A percentile compares a stretch with the other conserved stretches of the same genome.
These are phyloP conservation scores for Drosophila rhopaloa DNA, from an alignment of 1,140 invertebrate genomes.

Conservation along the genomic window DNA sequence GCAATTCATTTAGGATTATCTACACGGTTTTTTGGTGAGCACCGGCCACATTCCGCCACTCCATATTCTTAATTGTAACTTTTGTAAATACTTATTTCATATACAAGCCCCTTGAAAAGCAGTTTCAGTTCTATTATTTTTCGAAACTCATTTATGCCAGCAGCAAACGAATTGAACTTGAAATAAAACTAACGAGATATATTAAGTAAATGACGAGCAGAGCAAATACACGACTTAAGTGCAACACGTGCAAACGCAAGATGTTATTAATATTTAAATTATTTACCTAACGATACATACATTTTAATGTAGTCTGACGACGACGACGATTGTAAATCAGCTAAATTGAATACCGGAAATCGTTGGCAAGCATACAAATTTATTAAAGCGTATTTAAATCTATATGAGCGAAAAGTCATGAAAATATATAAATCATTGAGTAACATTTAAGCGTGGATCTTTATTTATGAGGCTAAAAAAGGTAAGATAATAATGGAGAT, in stretches of 20 bases:
- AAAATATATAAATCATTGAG: slow-evolving; percentile 78
- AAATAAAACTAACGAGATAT: slow-evolving; percentile 43
- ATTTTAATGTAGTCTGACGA: slow-evolving; percentile 65
- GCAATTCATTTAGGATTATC: slow-evolving; percentile 58
- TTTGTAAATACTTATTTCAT: slow-evolving; percentile 73
- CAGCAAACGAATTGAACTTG: slow-evolving; percentile 56
- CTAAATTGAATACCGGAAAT: slow-evolving; percentile 61
- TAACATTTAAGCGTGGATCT: slow-evolving; percentile 42
- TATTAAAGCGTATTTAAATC: slow-evolving; percentile 78
- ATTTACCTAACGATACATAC: slow-evolving; percentile 73
- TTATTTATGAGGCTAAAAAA: background rate
- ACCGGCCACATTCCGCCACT: slow-evolving; percentile 62
- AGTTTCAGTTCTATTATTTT: slow-evolving; percentile 25
- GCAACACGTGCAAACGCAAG: slow-evolving; percentile 36
- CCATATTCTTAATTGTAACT: slow-evolving; percentile 54
- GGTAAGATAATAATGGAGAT: background rate
- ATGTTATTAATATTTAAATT: slow-evolving; percentile 80
- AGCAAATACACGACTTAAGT: slow-evolving; percentile 28
- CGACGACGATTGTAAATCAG: slow-evolving; percentile 67
- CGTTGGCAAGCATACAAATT: slow-evolving; percentile 69
- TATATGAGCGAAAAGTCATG: slow-evolving; percentile 78
- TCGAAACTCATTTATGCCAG: slow-evolving; percentile 39
- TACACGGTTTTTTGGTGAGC: slow-evolving; percentile 50
- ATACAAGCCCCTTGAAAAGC: slow-evolving; percentile 23
- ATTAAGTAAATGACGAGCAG: slow-evolving; percentile 21